phyloP scores from a whole-genome alignment of 2,113 vertebrate genomes.

The Ammospiza caudacuta region DNA sequence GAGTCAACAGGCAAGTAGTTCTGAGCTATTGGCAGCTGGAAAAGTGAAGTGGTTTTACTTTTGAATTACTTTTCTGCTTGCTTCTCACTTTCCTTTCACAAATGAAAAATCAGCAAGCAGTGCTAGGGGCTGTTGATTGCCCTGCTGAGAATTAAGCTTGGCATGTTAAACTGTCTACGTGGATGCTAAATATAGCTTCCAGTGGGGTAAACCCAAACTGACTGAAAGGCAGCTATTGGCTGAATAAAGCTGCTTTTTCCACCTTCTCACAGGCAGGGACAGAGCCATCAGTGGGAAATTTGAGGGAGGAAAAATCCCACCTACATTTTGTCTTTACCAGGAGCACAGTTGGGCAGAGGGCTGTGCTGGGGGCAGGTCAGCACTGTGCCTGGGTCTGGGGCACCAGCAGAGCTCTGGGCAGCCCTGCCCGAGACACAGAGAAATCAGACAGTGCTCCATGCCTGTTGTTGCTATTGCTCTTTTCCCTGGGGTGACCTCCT shows the following conservation, averaged over 20 bases:
- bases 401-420: background rate
- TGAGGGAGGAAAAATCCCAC: background rate
- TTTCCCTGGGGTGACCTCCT: background rate
- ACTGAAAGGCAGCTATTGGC: background rate
- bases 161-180: background rate
- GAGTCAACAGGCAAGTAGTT: background rate
- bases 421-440: background rate
- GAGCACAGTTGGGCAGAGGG: accelerated
- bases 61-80: constrained; percentile 3
- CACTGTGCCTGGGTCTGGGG: background rate
- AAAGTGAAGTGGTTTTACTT: background rate
- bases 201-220: background rate
- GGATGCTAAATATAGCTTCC: background rate
- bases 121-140: background rate
- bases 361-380: background rate
- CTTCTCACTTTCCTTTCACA: constrained; percentile 12
- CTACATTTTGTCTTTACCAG: background rate
- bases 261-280: background rate
- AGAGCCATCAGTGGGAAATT: background rate
- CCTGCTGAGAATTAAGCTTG: background rate
- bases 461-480: background rate
- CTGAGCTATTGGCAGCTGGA: background rate
- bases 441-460: accelerated
- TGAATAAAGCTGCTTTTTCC: background rate
- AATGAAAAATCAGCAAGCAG: background rate